Percentiles rank a stretch among this genome's conserved stretches.
Evolutionary conservation across 1,140 invertebrate genomes (phyloP).

Genomic region (Euwallacea fornicatus): DNA sequence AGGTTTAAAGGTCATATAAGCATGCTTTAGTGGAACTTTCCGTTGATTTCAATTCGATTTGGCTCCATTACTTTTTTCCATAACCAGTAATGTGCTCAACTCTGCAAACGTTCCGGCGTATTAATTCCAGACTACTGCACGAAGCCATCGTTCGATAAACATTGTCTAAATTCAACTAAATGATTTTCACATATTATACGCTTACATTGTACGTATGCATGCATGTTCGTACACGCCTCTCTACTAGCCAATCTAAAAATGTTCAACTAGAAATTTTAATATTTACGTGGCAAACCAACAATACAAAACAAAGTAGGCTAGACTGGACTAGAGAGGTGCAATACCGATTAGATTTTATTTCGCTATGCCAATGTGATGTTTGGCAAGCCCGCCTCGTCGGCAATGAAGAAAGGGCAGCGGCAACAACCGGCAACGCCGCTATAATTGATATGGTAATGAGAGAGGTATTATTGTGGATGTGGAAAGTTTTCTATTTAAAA

Average conservation of each 20-base stretch:
- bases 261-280: conserved; percentile 34
- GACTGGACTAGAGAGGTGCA: conserved; percentile 17
- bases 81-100: too few relatives aligned
- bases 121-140: not conserved
- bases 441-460: conserved; percentile 34
- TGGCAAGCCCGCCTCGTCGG: conserved; percentile 28
- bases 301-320: conserved; percentile 28
- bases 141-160: too few relatives aligned
- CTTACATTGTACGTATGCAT: not conserved
- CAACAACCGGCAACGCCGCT: conserved; percentile 12
- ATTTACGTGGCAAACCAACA: conserved; percentile 28
- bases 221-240: not conserved
- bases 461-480: conserved; percentile 22
- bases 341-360: conserved; percentile 34
- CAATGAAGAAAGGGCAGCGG: conserved; percentile 19
- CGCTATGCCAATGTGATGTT: conserved; percentile 22
- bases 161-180: conserved; percentile 3
- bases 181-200: not conserved
- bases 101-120: too few relatives aligned
- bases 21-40: too few relatives aligned
- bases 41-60: too few relatives aligned
- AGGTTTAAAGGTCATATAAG: too few relatives aligned
- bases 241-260: conserved; percentile 38
- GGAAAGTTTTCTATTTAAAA: conserved; percentile 18
- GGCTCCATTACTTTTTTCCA: too few relatives aligned